Evolutionary conservation across 2,797 vertebrate species (phyloP).

Genomic region (Sebastes melanostomus): DNA sequence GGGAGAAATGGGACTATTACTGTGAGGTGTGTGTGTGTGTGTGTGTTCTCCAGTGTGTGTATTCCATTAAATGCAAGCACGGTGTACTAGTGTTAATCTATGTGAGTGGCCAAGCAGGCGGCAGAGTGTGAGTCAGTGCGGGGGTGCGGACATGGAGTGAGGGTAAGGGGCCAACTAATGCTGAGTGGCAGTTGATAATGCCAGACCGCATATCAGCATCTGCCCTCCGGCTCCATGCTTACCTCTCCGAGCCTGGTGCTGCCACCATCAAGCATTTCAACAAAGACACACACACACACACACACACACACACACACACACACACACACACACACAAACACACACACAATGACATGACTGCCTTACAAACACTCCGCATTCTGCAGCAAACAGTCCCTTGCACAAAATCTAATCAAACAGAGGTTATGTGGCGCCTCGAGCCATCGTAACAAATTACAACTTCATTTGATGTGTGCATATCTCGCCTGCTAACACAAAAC

Average conservation of each 20-base stretch:
- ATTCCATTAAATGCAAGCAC: constrained; percentile 74
- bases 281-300: constrained; percentile 32
- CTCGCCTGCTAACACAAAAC: constrained; percentile 46
- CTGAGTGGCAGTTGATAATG: constrained; percentile 87
- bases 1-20: constrained; percentile 59
- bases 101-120: constrained; percentile 77
- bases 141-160: constrained; percentile 78
- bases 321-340: neutral
- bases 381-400: constrained; percentile 58
- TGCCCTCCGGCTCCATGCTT: constrained; percentile 78
- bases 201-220: constrained; percentile 85
- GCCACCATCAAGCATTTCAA: constrained; percentile 66
- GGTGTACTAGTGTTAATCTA: constrained; percentile 75
- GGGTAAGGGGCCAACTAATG: constrained; percentile 79
- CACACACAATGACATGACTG: constrained; percentile 26
- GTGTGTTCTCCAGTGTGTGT: constrained; percentile 52
- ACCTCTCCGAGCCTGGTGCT: constrained; percentile 65
- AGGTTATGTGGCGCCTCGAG: constrained; percentile 72
- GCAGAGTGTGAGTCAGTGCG: constrained; percentile 84
- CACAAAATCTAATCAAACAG: constrained; percentile 75
- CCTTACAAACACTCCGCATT: constrained; percentile 50
- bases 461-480: constrained; percentile 72
- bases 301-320: neutral
- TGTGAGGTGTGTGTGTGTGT: constrained; percentile 35
- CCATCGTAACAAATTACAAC: constrained; percentile 72